Conservation (phyloP, 2,797 vertebrate genomes). For the Epinephelus coioides region DNA sequence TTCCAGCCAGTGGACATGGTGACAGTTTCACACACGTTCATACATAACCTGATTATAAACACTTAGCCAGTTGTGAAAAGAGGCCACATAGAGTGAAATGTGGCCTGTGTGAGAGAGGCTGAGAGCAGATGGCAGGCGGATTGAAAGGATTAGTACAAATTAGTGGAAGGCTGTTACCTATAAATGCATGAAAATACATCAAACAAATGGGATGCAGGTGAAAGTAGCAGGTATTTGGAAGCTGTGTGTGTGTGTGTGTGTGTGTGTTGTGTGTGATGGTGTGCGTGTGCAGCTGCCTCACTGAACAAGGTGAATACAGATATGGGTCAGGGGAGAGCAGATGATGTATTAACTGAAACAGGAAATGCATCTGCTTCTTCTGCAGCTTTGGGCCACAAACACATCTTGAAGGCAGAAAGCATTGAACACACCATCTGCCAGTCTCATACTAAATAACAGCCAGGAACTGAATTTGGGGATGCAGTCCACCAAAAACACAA, state of each 20-base stretch:
- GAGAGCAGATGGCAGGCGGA: constrained; percentile 64
- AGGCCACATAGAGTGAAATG: constrained; percentile 28
- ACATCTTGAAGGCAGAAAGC: constrained; percentile 44
- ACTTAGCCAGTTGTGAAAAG: constrained; percentile 8
- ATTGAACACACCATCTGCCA: constrained; percentile 56
- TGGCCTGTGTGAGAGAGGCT: constrained; percentile 4
- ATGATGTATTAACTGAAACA: constrained; percentile 60
- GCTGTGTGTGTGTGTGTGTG: constrained; percentile 16
- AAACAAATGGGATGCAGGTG: constrained; percentile 55
- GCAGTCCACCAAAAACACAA: constrained; percentile 5
- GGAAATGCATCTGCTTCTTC: constrained; percentile 58
- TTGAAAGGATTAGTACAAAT: constrained; percentile 70
- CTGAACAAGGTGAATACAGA: constrained; percentile 55
- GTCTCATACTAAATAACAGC: constrained; percentile 29
- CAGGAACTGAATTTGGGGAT: constrained; percentile 12
- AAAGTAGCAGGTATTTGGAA: constrained; percentile 31
- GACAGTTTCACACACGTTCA: constrained; percentile 11
- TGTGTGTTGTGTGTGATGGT: constrained; percentile 18
- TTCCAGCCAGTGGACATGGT: not conserved
- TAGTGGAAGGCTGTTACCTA: constrained; percentile 66
- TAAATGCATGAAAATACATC: constrained; percentile 62
- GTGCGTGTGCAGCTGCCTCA: constrained; percentile 6
- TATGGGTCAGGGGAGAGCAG: constrained; percentile 54
- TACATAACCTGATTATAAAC: constrained; percentile 23
- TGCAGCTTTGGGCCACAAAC: constrained; percentile 31